Base-by-base conservation (phyloP, 2,797 vertebrate species). In the Zenarchopterus dispar region DNA sequence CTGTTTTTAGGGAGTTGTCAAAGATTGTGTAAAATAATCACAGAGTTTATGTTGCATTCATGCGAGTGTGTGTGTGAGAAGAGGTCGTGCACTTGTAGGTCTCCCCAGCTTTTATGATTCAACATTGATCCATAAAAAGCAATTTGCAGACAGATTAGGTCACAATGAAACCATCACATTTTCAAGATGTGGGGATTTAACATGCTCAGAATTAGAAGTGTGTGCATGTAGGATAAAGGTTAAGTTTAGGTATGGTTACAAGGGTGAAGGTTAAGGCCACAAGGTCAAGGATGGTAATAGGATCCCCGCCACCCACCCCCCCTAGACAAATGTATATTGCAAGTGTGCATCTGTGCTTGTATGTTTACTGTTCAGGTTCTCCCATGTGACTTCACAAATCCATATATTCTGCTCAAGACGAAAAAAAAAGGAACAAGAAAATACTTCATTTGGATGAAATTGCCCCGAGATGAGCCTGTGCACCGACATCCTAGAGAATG, bases 261-360 rank as follows among this genome's bases (percentile, higher is more conserved):
- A 67, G 77, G 80, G 81, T 85, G 66, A 86, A 81, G 85, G 86
- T 85, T 67, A 85, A 73, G 84, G 84, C 78, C 46, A 11, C 22
- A 11, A 17, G 86, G 77, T 83, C 71, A 69, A 50, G 41, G 52
- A 62, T 74, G 72, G 67, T 77, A 82, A 87, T 82, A 24, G 76
- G 82, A 86, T 83, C 68, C 67, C 11, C 9, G 9, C 33, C 33
- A 8, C 33, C 33, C 28, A 31, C 28, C 28, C 28, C 28, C 1
- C 62, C 16, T 15, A 31, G 19, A 46, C 21, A 74, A 80, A 84
- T 82, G 67, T 56, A 68, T 61, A 83, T 63, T 64, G 18, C 65
- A 65, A 69, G 46, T 52, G 53, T 62, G 52, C 43, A 58, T 80
- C 57, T 56, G 18, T 64, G 28, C 47, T 46, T 60, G 43, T 39